A percentile compares a stretch with the other conserved stretches of the same genome.
These are phyloP conservation scores for Mesochorus sp. DNA, from an alignment of 2,888 invertebrate species.

Conservation along the genomic window DNA sequence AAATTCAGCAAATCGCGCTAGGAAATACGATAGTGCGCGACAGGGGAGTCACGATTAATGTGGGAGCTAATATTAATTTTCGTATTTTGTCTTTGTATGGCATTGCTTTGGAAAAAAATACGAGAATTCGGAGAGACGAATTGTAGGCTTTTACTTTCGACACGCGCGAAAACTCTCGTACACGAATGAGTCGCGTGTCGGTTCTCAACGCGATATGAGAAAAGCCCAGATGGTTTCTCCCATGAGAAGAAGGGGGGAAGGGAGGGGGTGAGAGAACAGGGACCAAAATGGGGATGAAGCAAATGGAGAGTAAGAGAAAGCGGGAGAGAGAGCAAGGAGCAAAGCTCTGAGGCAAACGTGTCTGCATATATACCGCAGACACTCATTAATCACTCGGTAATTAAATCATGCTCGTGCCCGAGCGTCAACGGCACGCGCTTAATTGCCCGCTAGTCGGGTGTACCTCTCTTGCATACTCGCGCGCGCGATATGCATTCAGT, in stretches of 20 bases:
- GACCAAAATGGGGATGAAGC: conserved; percentile 33
- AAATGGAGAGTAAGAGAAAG: conserved; percentile 38
- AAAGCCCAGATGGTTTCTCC: not conserved
- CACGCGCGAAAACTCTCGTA: too few species aligned
- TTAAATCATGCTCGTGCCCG: conserved; percentile 73
- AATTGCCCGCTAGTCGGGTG: conserved; percentile 66
- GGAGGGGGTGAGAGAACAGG: conserved; percentile 1
- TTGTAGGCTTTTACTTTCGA: too few species aligned
- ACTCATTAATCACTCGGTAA: conserved; percentile 75
- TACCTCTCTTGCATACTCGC: conserved; percentile 28
- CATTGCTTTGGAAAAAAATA: too few species aligned
- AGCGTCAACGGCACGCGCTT: conserved; percentile 71
- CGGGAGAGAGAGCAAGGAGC: conserved; percentile 11
- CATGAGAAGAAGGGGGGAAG: too few species aligned
- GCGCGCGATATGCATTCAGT: conserved; percentile 25
- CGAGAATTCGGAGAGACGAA: too few species aligned
- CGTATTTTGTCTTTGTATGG: too few species aligned
- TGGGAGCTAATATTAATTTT: too few species aligned
- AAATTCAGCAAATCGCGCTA: too few species aligned
- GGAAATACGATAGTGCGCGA: too few species aligned
- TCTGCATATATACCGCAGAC: conserved; percentile 54
- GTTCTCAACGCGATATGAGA: not conserved
- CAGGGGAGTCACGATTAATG: too few species aligned
- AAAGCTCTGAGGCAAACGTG: conserved; percentile 16
- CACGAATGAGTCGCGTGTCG: conserved; percentile 1